Evolutionary conservation across 37 sponge, comb jelly and placozoan species (phyloP), one percentile per base, ranked within the genome.

Genomic region (Aplysina aerophoba): DNA sequence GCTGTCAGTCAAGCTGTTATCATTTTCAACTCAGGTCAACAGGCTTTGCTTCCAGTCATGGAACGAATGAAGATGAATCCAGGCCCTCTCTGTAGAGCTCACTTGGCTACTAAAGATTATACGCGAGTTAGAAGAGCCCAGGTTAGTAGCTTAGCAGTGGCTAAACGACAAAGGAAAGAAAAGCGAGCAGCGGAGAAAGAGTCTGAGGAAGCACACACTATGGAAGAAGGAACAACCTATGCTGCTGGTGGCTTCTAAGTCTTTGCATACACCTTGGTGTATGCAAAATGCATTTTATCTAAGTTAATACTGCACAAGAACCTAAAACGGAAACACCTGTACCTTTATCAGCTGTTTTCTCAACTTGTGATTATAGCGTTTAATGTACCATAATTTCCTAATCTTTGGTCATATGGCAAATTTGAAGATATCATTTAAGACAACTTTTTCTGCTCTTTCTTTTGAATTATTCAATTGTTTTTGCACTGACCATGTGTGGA

Each of bases 1-100:
- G 73, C 84, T 25, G 40, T 39, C 13, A 54, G 73, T 21, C 73
- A 72, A 19, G 55, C 84, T 30, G 84, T 55, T 11, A 67, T 84
- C 35, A 73, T 84, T 17, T 84, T 84, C 73, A 84, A 72, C 73
- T 64, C 53, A 69, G 84, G 84, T 4, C 59, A 53, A 8, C 69
- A 82, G 68, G 83, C 68, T 41, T 36, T 83, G 19, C 40, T 64
- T 63, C 50, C 83, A 17, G 5, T 83, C 30, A 20, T 83, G 83
- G 33, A 59, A 6, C 62, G 81, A 25, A 2, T 81, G 62, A 37
- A 33, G 55, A 59, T 81, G 13, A 20, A 81, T 28, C 36, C 60
- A 24, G 81, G 81, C 36, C 81, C 81, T 35, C 81, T 81, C 34
- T 81, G 81, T 33, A 59, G 35, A 44, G 36, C 81, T 59, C 35